These are phyloP conservation scores for Pharmacophagus antenor DNA, from an alignment of 2,888 invertebrate species.

Conservation along the genomic window DNA sequence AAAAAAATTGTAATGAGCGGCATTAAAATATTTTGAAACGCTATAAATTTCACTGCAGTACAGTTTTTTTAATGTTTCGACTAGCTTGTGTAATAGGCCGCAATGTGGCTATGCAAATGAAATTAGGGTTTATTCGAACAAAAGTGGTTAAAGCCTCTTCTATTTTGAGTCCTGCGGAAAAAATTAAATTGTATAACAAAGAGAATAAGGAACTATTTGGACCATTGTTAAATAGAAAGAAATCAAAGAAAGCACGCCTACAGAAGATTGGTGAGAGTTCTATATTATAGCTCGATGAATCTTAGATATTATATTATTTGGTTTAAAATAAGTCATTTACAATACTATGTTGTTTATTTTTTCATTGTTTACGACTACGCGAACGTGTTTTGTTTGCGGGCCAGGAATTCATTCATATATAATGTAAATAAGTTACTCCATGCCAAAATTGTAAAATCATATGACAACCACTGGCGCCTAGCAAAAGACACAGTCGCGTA, in stretches of 20 bases:
- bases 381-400: slow-evolving; percentile 7
- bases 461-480: slow-evolving; percentile 71
- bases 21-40: not conserved
- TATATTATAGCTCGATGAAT: slow-evolving; percentile 49
- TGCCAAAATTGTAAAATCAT: slow-evolving; percentile 54
- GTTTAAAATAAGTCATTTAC: not conserved
- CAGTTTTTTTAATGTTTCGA: slow-evolving; percentile 54
- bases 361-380: slow-evolving; percentile 8
- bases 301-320: slow-evolving; percentile 41
- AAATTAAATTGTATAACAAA: slow-evolving; percentile 68
- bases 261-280: slow-evolving; percentile 61
- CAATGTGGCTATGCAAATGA: slow-evolving; percentile 49
- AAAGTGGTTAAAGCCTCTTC: slow-evolving; percentile 69
- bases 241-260: slow-evolving; percentile 62
- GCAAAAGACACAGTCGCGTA: slow-evolving; percentile 47
- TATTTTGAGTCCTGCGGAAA: slow-evolving; percentile 67
- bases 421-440: slow-evolving; percentile 29
- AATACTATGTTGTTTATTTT: slow-evolving; percentile 7
- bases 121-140: slow-evolving; percentile 60
- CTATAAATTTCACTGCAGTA: not conserved
- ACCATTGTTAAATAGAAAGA: slow-evolving; percentile 70
- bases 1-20: not conserved
- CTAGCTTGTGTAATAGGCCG: slow-evolving; percentile 56
- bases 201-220: slow-evolving; percentile 78
- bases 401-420: slow-evolving; percentile 19